Percentiles rank a stretch among this genome's conserved stretches.
Evolutionary conservation across 2,888 invertebrate species (phyloP).

Genomic region (Xanthostigma xanthostigma): DNA sequence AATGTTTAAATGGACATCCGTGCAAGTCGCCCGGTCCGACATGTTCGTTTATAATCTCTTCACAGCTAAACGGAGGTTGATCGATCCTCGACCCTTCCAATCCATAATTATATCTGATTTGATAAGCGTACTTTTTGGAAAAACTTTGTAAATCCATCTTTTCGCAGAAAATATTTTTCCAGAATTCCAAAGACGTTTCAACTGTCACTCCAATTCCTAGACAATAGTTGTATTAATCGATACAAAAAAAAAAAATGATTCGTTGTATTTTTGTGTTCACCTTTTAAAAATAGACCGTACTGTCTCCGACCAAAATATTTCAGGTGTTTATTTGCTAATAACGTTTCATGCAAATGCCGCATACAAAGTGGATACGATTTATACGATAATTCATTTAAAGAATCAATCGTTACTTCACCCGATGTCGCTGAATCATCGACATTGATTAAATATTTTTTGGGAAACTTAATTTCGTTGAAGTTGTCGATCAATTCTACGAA

Average conservation of each 20-base stretch:
- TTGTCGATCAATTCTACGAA: too few relatives aligned
- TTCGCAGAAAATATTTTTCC: slow-evolving; percentile 75
- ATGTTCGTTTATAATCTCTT: slow-evolving; percentile 60
- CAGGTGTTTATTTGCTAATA: slow-evolving; percentile 64
- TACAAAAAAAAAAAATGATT: too few relatives aligned
- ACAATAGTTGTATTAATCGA: too few relatives aligned
- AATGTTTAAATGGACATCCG: slow-evolving; percentile 78
- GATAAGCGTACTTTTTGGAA: slow-evolving; percentile 76
- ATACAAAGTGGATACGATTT: too few relatives aligned
- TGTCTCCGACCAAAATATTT: slow-evolving; percentile 72
- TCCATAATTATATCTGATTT: slow-evolving; percentile 79
- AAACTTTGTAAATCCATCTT: slow-evolving; percentile 67
- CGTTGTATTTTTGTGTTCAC: too few relatives aligned
- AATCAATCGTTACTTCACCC: too few relatives aligned
- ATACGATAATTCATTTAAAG: too few relatives aligned
- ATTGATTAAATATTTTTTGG: too few relatives aligned
- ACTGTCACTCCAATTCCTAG: slow-evolving; percentile 63
- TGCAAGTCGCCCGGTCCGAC: slow-evolving; percentile 64
- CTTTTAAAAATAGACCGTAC: slow-evolving; percentile 82
- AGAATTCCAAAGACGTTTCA: slow-evolving; percentile 74
- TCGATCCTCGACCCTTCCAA: slow-evolving; percentile 78
- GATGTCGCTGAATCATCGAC: too few relatives aligned
- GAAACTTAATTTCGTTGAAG: too few relatives aligned
- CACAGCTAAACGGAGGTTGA: slow-evolving; percentile 75
- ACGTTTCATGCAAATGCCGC: slow-evolving; percentile 40